Percentiles rank a stretch among this genome's conserved stretches.
Conservation (phyloP, 2,888 invertebrate genomes). For the Ectobius pallidus region DNA sequence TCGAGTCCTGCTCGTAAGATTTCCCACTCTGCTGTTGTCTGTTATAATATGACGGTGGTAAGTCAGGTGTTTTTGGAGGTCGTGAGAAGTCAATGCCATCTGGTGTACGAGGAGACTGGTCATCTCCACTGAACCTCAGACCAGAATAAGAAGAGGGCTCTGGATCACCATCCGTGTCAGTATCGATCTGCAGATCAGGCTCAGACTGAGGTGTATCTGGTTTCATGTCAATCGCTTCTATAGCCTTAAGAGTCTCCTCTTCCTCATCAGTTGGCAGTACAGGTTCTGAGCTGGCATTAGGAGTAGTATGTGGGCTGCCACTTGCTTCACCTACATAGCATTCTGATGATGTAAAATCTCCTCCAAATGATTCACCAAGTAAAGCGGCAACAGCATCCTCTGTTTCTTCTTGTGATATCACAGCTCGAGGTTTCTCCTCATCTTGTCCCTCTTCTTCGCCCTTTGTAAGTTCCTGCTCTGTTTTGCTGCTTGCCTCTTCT, state of each 20-base stretch:
- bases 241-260: conserved; percentile 84
- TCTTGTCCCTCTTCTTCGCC: conserved; percentile 62
- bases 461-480: conserved; percentile 48
- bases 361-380: conserved; percentile 84
- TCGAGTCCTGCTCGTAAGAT: conserved; percentile 15
- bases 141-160: conserved; percentile 60
- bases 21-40: conserved; percentile 37
- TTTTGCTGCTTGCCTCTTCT: conserved; percentile 47
- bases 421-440: conserved; percentile 79
- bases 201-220: conserved; percentile 87
- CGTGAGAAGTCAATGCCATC: conserved; percentile 59
- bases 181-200: conserved; percentile 82
- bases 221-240: conserved; percentile 79
- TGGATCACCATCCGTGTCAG: conserved; percentile 79
- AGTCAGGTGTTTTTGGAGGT: conserved; percentile 63
- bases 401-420: conserved; percentile 91
- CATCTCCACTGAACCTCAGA: conserved; percentile 55
- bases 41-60: conserved; percentile 60
- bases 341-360: conserved; percentile 59
- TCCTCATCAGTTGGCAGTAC: conserved; percentile 72
- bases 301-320: conserved; percentile 33
- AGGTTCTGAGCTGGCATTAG: conserved; percentile 55
- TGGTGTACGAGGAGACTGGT: conserved; percentile 57
- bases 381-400: conserved; percentile 91
- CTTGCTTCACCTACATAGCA: conserved; percentile 63